These are phyloP conservation scores for Stichopus horrens DNA, from an alignment of 53 echinoderm and acorn worm species.

Conservation along the genomic window DNA sequence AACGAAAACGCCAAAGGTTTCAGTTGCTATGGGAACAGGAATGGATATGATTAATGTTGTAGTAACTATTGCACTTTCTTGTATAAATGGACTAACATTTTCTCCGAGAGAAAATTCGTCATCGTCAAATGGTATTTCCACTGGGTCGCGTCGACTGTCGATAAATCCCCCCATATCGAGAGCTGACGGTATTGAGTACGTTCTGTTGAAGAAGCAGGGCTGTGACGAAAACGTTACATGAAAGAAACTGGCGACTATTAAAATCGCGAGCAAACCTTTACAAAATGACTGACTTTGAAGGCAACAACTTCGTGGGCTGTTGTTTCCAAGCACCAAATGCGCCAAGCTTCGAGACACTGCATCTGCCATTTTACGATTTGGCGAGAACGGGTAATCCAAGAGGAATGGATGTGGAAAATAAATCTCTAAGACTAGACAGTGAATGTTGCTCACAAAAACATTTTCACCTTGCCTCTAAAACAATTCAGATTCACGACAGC, in stretches of 20 bases:
- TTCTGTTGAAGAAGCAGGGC: not conserved
- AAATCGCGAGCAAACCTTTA: not conserved
- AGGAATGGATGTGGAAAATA: too few relatives aligned
- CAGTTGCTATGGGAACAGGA: not conserved
- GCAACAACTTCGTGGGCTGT: not conserved
- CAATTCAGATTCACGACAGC: too few relatives aligned
- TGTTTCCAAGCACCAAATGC: not conserved
- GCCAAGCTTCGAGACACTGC: not conserved
- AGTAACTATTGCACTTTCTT: conserved; percentile 9
- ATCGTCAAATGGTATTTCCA: not conserved
- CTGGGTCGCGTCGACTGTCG: not conserved
- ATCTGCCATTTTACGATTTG: not conserved
- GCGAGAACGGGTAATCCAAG: too few relatives aligned
- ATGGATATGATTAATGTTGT: conserved; percentile 1
- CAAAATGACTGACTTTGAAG: not conserved
- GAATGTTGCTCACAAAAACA: too few relatives aligned
- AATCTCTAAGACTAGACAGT: too few relatives aligned
- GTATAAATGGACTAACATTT: not conserved
- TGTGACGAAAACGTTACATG: not conserved
- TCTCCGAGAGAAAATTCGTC: not conserved
- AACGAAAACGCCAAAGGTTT: not conserved
- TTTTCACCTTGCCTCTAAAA: too few relatives aligned
- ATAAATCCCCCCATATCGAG: not conserved
- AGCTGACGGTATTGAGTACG: conserved; percentile 19
- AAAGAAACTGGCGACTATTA: not conserved